Percentiles rank a stretch among this genome's conserved stretches.
Conservation (phyloP, 2,888 invertebrate genomes). For the Hydriomena furcata region DNA sequence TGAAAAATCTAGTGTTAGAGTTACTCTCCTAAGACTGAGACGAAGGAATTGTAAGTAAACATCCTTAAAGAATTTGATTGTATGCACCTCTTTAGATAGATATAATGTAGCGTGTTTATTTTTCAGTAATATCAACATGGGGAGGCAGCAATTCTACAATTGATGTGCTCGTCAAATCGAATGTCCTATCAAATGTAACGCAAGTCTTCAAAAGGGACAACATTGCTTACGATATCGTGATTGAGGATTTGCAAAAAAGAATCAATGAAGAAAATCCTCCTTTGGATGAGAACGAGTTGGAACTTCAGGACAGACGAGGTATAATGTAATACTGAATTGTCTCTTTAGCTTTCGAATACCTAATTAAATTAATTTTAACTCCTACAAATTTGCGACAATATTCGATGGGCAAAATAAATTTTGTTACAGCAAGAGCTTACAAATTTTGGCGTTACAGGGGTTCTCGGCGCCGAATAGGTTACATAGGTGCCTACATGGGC, state of each 20-base stretch:
- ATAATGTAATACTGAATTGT: constrained; percentile 41
- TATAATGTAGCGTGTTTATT: background rate
- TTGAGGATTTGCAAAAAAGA: constrained; percentile 90
- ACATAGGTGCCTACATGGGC: constrained; percentile 77
- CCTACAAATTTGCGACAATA: constrained; percentile 31
- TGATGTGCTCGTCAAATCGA: constrained; percentile 88
- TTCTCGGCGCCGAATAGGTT: constrained; percentile 66
- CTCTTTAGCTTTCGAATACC: background rate
- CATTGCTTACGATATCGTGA: constrained; percentile 87
- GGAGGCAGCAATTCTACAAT: constrained; percentile 84
- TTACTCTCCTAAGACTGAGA: constrained; percentile 56
- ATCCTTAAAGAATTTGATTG: background rate
- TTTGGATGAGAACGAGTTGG: constrained; percentile 85
- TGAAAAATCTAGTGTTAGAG: constrained; percentile 72
- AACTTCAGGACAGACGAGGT: constrained; percentile 88
- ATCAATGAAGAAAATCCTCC: constrained; percentile 92
- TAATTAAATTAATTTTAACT: too few relatives aligned
- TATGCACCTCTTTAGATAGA: background rate
- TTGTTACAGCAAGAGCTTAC: constrained; percentile 83
- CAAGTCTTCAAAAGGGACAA: constrained; percentile 84
- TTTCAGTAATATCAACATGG: constrained; percentile 86
- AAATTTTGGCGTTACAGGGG: constrained; percentile 84
- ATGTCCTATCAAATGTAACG: constrained; percentile 85
- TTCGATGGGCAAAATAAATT: constrained; percentile 70
- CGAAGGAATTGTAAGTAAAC: constrained; percentile 68